Percentiles rank a stretch among this genome's conserved stretches.
Evolutionary conservation across 2,888 invertebrate genomes (phyloP).

Genomic region (Gnatocerus cornutus): DNA sequence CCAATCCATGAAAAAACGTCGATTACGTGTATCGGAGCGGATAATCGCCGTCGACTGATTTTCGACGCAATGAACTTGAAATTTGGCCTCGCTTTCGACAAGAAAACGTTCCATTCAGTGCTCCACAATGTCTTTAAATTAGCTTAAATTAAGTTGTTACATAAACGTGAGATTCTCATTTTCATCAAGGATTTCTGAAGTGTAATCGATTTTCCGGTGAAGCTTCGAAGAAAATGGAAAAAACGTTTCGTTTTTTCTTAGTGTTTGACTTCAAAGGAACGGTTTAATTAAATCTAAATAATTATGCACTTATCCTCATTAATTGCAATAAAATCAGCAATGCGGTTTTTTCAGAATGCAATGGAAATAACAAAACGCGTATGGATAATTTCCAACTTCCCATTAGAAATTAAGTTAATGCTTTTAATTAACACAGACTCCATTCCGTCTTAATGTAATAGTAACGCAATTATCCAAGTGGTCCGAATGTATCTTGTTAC

Average conservation of each 20-base stretch:
- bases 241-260: slow-evolving; percentile 11
- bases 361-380: slow-evolving; percentile 25
- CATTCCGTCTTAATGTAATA: slow-evolving; percentile 14
- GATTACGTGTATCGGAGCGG: slow-evolving; percentile 21
- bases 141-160: slow-evolving; percentile 43
- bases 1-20: slow-evolving; percentile 13
- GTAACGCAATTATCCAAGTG: slow-evolving; percentile 2
- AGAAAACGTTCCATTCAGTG: slow-evolving; percentile 45
- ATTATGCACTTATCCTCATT: slow-evolving; percentile 53
- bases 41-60: slow-evolving; percentile 36
- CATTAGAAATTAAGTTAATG: slow-evolving; percentile 45
- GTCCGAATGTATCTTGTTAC: slow-evolving; percentile 7
- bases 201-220: slow-evolving; percentile 37
- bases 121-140: slow-evolving; percentile 43
- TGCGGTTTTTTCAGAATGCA: slow-evolving; percentile 25
- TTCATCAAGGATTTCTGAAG: slow-evolving; percentile 26
- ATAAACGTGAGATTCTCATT: slow-evolving; percentile 45
- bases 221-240: slow-evolving; percentile 18
- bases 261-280: slow-evolving; percentile 46
- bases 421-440: slow-evolving; percentile 31
- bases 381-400: slow-evolving; percentile 41
- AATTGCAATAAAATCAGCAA: slow-evolving; percentile 52
- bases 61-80: slow-evolving; percentile 49
- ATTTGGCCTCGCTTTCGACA: slow-evolving; percentile 44
- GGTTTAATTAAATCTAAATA: slow-evolving; percentile 52